Evolutionary conservation across 2,113 vertebrate species (phyloP).

Genomic region (Leptosomus discolor): DNA sequence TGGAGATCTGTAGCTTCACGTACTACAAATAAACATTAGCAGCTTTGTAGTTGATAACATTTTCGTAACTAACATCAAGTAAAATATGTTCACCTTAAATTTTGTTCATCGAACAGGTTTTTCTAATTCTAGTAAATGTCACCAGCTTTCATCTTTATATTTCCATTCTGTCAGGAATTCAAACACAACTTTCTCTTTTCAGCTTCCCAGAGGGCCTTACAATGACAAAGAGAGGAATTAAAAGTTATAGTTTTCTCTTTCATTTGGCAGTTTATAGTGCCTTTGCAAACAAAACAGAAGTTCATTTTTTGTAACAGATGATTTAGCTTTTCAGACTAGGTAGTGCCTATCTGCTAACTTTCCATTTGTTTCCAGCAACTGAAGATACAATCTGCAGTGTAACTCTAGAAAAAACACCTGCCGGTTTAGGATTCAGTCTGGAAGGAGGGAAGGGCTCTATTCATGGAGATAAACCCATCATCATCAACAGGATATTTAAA

Average conservation of each 20-base stretch:
- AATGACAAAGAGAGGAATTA: background rate
- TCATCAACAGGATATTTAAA: slow-evolving; percentile 87
- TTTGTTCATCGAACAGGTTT: background rate
- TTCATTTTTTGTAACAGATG: background rate
- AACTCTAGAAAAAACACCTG: slow-evolving; percentile 84
- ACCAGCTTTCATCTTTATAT: background rate
- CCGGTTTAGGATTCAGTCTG: slow-evolving; percentile 89
- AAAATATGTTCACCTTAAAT: background rate
- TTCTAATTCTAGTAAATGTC: background rate
- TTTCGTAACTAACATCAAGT: background rate
- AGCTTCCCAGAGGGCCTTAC: background rate
- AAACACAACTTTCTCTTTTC: background rate
- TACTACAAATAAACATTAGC: background rate
- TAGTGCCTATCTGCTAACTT: background rate
- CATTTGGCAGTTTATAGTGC: background rate
- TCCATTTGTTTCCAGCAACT: slow-evolving; percentile 16
- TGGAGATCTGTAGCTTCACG: background rate
- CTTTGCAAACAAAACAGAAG: background rate
- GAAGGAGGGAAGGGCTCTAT: slow-evolving; percentile 93
- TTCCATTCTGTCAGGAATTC: background rate
- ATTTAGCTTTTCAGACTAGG: background rate
- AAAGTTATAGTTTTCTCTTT: background rate
- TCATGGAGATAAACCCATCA: slow-evolving; percentile 87
- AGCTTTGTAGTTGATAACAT: background rate
- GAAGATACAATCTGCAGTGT: slow-evolving; percentile 65